phyloP scores from a whole-genome alignment of 2,888 invertebrate genomes.

The Dasypogon diadema region DNA sequence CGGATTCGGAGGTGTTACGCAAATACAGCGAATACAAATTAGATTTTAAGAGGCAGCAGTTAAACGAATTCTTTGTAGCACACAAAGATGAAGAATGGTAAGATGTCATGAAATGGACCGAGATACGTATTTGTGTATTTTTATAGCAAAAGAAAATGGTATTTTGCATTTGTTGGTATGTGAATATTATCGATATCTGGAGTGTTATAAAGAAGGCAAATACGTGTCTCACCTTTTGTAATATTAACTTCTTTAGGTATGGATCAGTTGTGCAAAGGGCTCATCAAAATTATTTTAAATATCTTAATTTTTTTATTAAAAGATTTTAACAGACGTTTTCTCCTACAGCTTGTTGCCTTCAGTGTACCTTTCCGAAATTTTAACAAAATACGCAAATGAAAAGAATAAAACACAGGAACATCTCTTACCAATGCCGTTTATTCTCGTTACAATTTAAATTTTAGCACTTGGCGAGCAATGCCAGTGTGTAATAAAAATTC shows the following conservation, averaged over 20 bases:
- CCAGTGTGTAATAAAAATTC: slow-evolving; percentile 63
- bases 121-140: slow-evolving; percentile 16
- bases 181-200: background rate
- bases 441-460: slow-evolving; percentile 29
- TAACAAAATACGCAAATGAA: slow-evolving; percentile 29
- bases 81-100: slow-evolving; percentile 99
- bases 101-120: slow-evolving; percentile 63
- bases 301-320: slow-evolving; percentile 17
- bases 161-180: too few species aligned
- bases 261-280: background rate
- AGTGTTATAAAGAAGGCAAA: background rate
- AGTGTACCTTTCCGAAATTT: slow-evolving; percentile 48
- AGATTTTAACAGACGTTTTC: slow-evolving; percentile 53
- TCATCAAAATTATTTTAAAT: background rate
- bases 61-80: slow-evolving; percentile 97
- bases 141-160: background rate
- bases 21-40: slow-evolving; percentile 99
- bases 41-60: slow-evolving; percentile 95
- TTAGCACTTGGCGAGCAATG: slow-evolving; percentile 69
- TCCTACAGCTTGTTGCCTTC: slow-evolving; percentile 56
- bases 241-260: slow-evolving; percentile 7
- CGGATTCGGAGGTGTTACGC: slow-evolving; percentile 94
- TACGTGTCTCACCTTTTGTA: background rate
- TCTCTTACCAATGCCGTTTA: slow-evolving; percentile 9
- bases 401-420: slow-evolving; percentile 17